Evolutionary conservation across 2,113 vertebrate genomes (phyloP).

Genomic region (Cyanistes caeruleus): DNA sequence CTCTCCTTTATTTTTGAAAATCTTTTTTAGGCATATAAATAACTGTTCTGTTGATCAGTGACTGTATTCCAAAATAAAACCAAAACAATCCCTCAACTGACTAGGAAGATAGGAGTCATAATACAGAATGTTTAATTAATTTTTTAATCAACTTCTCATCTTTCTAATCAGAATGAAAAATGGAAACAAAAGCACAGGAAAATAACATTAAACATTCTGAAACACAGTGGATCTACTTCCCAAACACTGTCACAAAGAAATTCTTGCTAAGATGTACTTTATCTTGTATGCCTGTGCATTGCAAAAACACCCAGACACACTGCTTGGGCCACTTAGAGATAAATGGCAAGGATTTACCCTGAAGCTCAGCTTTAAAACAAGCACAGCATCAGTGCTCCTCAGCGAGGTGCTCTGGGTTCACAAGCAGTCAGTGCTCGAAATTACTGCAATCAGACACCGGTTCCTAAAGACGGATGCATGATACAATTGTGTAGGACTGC

Average conservation of each 20-base stretch:
- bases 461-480: conserved; percentile 53
- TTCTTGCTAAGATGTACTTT: not conserved
- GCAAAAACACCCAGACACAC: not conserved
- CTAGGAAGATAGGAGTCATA: not conserved
- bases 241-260: not conserved
- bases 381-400: not conserved
- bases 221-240: not conserved
- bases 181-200: not conserved
- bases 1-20: not conserved
- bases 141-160: not conserved
- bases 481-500: conserved; percentile 67
- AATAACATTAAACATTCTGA: not conserved
- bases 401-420: not conserved
- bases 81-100: not conserved
- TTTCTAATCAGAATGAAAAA: not conserved
- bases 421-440: not conserved
- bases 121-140: not conserved
- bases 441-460: conserved; percentile 40
- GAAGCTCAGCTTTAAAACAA: not conserved
- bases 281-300: not conserved
- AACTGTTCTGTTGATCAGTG: not conserved
- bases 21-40: not conserved
- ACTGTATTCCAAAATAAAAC: not conserved
- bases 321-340: not conserved
- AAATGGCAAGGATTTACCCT: not conserved